A percentile compares a stretch with the other conserved stretches of the same genome.
Conservation (phyloP, 2,797 vertebrate genomes). For the Silurus aristotelis region DNA sequence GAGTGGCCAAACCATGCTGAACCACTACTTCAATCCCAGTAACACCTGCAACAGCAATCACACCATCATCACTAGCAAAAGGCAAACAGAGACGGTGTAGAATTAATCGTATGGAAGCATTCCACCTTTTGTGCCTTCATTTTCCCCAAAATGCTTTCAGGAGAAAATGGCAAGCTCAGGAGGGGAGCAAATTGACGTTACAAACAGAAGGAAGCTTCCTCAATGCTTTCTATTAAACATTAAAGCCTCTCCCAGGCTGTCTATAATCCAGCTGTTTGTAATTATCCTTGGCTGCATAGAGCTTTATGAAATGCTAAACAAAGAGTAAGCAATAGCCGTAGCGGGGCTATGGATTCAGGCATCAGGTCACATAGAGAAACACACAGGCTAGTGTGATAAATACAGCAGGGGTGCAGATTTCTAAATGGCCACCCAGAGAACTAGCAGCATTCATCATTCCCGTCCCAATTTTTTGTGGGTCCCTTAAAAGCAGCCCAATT, state of each 20-base stretch:
- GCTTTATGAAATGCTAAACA: conserved; percentile 61
- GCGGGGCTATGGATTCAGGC: conserved; percentile 12
- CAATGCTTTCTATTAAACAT: conserved; percentile 60
- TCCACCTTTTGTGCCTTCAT: conserved; percentile 26
- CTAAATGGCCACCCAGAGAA: conserved; percentile 26
- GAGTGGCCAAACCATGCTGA: conserved; percentile 94
- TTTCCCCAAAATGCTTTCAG: conserved; percentile 32
- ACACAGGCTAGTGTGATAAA: conserved; percentile 30
- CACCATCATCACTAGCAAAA: conserved; percentile 28
- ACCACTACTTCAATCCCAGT: conserved; percentile 92
- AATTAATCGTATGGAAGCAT: conserved; percentile 44
- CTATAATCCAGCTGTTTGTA: conserved; percentile 69
- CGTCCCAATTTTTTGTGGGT: conserved; percentile 26
- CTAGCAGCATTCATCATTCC: conserved; percentile 37
- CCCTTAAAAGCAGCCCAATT: conserved; percentile 28
- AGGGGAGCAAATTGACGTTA: conserved; percentile 51
- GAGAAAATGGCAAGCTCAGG: conserved; percentile 39
- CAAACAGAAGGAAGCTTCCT: conserved; percentile 54
- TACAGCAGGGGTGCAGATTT: conserved; percentile 13
- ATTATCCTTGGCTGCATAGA: conserved; percentile 60
- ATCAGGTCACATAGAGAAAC: conserved; percentile 29
- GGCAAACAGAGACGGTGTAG: conserved; percentile 17
- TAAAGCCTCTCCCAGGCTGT: conserved; percentile 56
- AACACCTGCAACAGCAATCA: conserved; percentile 78
- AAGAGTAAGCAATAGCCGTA: conserved; percentile 41